Conservation (phyloP, 2,888 invertebrate genomes). For the Neocrepidodera transversa region DNA sequence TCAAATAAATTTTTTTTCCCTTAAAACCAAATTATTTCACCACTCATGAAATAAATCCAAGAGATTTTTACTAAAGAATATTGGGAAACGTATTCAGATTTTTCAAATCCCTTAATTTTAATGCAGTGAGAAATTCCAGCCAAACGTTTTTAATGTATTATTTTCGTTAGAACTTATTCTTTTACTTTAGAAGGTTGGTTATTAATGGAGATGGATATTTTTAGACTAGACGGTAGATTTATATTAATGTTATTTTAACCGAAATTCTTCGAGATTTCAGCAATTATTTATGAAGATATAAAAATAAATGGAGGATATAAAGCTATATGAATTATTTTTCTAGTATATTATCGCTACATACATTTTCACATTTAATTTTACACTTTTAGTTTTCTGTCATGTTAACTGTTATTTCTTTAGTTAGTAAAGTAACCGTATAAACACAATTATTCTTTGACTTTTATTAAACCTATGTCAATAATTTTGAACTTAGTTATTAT, state of each 20-base stretch:
- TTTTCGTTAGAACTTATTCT: slow-evolving; percentile 1
- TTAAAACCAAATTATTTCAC: neutral
- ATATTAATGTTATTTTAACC: neutral
- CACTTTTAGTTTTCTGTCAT: no score
- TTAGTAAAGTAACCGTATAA: no score
- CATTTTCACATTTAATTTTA: no score
- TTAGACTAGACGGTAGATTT: neutral
- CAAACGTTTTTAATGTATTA: slow-evolving; percentile 4
- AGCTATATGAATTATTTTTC: neutral
- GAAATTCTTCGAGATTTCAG: neutral
- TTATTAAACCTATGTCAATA: no score
- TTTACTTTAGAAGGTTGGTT: neutral
- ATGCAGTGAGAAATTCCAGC: slow-evolving; percentile 4
- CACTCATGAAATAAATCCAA: slow-evolving; percentile 1
- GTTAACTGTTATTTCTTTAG: no score
- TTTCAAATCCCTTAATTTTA: slow-evolving; percentile 3
- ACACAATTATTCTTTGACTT: no score
- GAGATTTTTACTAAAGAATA: neutral
- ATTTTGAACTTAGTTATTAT: no score
- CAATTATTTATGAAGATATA: neutral
- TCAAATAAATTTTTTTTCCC: no score
- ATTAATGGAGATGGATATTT: slow-evolving; percentile 6
- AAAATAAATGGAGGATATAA: neutral
- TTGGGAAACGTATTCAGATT: neutral
- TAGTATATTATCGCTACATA: neutral